phyloP scores from a whole-genome alignment of 2,888 invertebrate genomes.

The Morinoia aosen region DNA sequence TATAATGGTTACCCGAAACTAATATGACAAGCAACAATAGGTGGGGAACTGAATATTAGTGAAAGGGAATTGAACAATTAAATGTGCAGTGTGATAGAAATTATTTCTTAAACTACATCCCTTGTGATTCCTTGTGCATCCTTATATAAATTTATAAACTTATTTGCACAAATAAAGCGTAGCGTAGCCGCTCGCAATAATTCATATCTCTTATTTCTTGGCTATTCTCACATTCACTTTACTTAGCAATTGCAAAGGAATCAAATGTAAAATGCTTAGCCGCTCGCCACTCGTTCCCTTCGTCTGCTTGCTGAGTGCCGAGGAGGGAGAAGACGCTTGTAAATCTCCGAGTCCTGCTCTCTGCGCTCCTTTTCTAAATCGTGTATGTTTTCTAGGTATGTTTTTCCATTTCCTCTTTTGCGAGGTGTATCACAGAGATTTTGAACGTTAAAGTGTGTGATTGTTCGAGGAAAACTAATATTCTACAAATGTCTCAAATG shows the following conservation, averaged over 20 bases:
- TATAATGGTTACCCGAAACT: too few relatives aligned
- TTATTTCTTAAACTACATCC: too few relatives aligned
- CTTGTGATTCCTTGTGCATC: too few relatives aligned
- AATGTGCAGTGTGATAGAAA: too few relatives aligned
- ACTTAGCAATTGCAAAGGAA: background rate
- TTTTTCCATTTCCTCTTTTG: background rate
- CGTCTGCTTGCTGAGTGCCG: background rate
- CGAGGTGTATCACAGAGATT: background rate
- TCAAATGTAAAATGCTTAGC: background rate
- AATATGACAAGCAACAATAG: too few relatives aligned
- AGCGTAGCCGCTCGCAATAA: too few relatives aligned
- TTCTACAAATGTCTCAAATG: background rate
- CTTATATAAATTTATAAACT: too few relatives aligned
- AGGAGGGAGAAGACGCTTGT: background rate
- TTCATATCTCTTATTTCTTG: background rate
- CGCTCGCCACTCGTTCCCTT: background rate
- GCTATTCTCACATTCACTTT: background rate
- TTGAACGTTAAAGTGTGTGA: background rate
- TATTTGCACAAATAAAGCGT: too few relatives aligned
- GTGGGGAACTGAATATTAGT: too few relatives aligned
- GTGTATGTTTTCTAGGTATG: background rate
- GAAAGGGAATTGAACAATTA: too few relatives aligned
- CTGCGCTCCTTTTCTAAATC: background rate
- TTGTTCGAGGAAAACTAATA: background rate
- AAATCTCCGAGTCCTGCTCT: background rate